Base-by-base conservation (phyloP, 2,797 vertebrate species). In the Ambastaia sidthimunki region DNA sequence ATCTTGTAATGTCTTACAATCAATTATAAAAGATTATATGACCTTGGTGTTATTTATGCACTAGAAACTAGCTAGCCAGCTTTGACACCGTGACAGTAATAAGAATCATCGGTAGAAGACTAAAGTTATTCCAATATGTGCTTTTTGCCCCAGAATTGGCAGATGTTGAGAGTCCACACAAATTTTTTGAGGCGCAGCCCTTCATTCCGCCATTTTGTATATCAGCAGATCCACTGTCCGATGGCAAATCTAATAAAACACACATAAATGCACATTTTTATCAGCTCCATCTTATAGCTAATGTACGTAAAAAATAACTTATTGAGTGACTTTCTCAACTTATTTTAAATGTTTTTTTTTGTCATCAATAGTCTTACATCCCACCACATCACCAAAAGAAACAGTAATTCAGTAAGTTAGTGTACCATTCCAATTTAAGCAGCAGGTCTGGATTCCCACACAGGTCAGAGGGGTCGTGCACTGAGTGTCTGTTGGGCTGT, bases 401-500 rank as follows among this genome's bases (percentile, higher is more conserved):
- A 62, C 5, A 4, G 18, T 3, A 37, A 55, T 54, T 37, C 31
- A 31, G 62, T 7, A 28, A 16, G 48, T 18, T 41, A 23, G 34
- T 15, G 37, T 60, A n/a, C 34, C 34, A 5, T 75, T 31, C 54
- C 18, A 23, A 75, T 66, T 19, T 25, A 76, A 0, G 62, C 74
- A 67, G 21, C 34, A 15, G 13, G 66, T 62, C 28, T 76, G 62
- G 16, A 25, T 19, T 66, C 62, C 74, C 9, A 76, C 62, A 41
- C 74, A 76, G 19, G 62, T n/a, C 10, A 67, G 19, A 37, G 19
- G 2, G 10, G n/a, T 75, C 10, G 18, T 25, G 31, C 48, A 67
- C 34, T 55, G 7, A 37, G 7, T 15, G 23, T 65, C 72, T 23
- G 25, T 41, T 2, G 2, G 0, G 10, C 0, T 67, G 15, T 54